phyloP scores from a whole-genome alignment of 2,797 vertebrate genomes.

The Tiaroga cobitis region DNA sequence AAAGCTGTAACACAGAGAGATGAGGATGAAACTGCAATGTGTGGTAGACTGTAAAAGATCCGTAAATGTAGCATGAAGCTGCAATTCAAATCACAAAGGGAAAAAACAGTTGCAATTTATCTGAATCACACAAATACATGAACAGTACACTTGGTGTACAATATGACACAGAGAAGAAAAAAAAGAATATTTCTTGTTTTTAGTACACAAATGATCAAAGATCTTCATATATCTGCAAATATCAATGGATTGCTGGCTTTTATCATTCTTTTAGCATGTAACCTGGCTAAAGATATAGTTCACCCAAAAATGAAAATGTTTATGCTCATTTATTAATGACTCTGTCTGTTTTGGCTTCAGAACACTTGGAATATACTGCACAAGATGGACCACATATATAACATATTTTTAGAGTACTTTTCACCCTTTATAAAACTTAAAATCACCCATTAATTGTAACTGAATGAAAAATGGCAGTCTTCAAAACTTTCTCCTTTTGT shows the following conservation, averaged over 20 bases:
- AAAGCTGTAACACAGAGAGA: constrained; percentile 8
- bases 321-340: background rate
- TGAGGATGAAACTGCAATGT: background rate
- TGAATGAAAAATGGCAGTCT: background rate
- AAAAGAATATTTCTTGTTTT: background rate
- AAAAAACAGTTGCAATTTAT: background rate
- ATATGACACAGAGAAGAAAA: background rate
- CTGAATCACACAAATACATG: constrained; percentile 7
- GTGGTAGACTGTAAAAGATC: constrained; percentile 1
- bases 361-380: background rate
- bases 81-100: background rate
- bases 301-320: background rate
- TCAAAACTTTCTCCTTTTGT: background rate
- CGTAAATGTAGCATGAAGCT: background rate
- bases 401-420: background rate
- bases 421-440: background rate
- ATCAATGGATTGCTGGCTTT: background rate
- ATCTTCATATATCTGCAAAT: background rate
- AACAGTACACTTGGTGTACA: constrained; percentile 26
- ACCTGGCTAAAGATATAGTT: background rate
- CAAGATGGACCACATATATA: background rate
- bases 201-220: background rate
- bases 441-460: background rate
- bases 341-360: background rate
- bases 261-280: background rate